Base-by-base conservation (phyloP, 92 coral and sea anemone species). In the Micromussa lordhowensis region DNA sequence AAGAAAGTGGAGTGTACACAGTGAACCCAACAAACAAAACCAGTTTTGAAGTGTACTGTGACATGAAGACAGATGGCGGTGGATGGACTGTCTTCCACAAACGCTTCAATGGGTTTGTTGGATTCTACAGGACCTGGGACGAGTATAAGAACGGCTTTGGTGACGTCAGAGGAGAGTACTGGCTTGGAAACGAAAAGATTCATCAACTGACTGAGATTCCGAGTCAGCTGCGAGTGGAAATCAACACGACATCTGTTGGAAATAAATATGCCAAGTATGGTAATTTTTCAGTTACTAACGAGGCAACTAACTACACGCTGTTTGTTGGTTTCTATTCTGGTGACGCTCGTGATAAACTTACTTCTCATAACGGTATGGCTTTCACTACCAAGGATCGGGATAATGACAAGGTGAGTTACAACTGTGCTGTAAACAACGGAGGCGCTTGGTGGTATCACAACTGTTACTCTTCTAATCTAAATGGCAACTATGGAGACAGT, bases 41-140 rank as follows among this genome's bases (percentile, higher is more conserved):
- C 44, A 77, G 93, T 10, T 92, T 90, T 69, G 69, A 90, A 15
- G 97, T 94, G 68, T 94, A 80, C 89, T 94, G 97, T 69, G 97
- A 94, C 92, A 93, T 92, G 92, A 91, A 87, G 71, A 94, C 95
- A 15, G 86, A 82, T 40, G 87, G 90, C 9, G 96, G 97, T 31
- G 97, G 97, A 12, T 94, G 95, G 97, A 92, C 97, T 5, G 83
- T 94, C 74, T 87, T 94, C 51, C 91, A 87, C 81, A 86, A 93
- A 28, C 90, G 97, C 18, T 55, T 78, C 21, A 81, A 94, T 66
- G 93, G 85, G 49, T 49, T 24, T 48, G 92, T 75, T 22, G 77
- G 85, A 83, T 94, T 94, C 85, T 81, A 51, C 70, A 91, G 90
- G 34, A 53, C n/a, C n/a, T 94, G 97, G 97, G 76, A 92, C 10